Evolutionary conservation across 2,113 vertebrate genomes (phyloP).

Genomic region (Cyprinodon brontotheroides): DNA sequence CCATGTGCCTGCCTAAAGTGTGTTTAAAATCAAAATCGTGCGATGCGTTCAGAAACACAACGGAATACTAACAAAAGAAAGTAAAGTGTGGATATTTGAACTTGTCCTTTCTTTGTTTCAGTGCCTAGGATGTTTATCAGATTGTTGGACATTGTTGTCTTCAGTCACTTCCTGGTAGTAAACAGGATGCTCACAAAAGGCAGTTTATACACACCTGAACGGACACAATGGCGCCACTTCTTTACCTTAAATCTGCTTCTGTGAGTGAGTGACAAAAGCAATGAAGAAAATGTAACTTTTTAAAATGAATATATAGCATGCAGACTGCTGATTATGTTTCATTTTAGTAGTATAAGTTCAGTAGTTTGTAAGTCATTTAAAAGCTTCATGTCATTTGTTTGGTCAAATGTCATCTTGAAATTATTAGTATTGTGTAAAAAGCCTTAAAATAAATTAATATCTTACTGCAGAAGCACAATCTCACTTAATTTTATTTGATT

Average conservation of each 20-base stretch:
- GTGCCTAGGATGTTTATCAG: constrained; percentile 59
- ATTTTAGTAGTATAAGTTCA: constrained; percentile 16
- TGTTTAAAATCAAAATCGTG: constrained; percentile 52
- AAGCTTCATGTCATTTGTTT: constrained; percentile 23
- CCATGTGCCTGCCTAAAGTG: constrained; percentile 62
- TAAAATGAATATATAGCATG: constrained; percentile 13
- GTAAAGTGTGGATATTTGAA: constrained; percentile 51
- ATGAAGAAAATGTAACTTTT: constrained; percentile 2
- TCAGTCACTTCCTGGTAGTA: constrained; percentile 44
- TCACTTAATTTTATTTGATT: not conserved
- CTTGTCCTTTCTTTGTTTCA: constrained; percentile 62
- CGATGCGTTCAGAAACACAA: constrained; percentile 59
- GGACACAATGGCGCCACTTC: constrained; percentile 8
- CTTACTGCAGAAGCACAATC: not conserved
- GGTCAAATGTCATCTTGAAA: constrained; percentile 1
- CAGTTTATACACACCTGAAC: constrained; percentile 39
- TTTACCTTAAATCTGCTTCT: constrained; percentile 16
- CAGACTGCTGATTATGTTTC: constrained; percentile 12
- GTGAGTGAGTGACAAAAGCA: not conserved
- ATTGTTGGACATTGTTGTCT: constrained; percentile 43
- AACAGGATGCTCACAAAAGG: constrained; percentile 21
- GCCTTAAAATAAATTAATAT: not conserved
- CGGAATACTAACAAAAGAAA: constrained; percentile 15
- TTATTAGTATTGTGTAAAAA: not conserved
- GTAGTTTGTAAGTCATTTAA: constrained; percentile 20